Evolutionary conservation across 2,888 invertebrate species (phyloP).

Genomic region (Venustoraphidia nigricollis): DNA sequence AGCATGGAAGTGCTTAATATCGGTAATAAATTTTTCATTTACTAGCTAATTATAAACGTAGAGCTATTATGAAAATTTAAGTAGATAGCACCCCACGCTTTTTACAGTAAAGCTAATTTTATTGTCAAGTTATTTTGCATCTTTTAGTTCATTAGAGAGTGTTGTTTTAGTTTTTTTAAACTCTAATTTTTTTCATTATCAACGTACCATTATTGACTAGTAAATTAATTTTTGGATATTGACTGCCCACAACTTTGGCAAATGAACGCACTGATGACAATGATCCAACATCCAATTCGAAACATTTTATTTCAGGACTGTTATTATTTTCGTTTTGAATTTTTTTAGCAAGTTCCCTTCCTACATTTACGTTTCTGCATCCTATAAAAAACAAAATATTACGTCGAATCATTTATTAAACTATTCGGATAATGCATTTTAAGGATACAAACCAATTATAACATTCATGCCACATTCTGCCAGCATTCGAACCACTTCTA

Average conservation of each 20-base stretch:
- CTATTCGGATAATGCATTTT: background rate
- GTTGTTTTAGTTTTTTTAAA: no score
- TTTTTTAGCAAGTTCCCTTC: conserved; percentile 29
- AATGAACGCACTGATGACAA: conserved; percentile 62
- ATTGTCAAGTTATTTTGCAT: no score
- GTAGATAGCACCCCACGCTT: no score
- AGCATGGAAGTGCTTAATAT: no score
- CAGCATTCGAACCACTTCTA: conserved; percentile 58
- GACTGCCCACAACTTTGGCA: conserved; percentile 44
- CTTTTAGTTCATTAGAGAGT: no score
- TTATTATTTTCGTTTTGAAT: conserved; percentile 33
- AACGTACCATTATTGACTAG: conserved; percentile 63
- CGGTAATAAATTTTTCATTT: no score
- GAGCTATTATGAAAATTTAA: no score
- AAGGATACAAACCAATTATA: conserved; percentile 42
- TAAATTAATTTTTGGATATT: conserved; percentile 49
- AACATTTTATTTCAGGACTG: conserved; percentile 46
- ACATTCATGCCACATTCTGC: conserved; percentile 64
- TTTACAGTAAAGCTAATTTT: no score
- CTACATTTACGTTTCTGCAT: conserved; percentile 49
- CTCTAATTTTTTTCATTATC: no score
- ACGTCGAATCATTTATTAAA: conserved; percentile 1
- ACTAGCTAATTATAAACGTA: no score
- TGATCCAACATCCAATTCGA: conserved; percentile 60
- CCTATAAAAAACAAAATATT: conserved; percentile 32